Evolutionary conservation across 2,113 vertebrate genomes (phyloP).

Genomic region (Chrysemys picta): DNA sequence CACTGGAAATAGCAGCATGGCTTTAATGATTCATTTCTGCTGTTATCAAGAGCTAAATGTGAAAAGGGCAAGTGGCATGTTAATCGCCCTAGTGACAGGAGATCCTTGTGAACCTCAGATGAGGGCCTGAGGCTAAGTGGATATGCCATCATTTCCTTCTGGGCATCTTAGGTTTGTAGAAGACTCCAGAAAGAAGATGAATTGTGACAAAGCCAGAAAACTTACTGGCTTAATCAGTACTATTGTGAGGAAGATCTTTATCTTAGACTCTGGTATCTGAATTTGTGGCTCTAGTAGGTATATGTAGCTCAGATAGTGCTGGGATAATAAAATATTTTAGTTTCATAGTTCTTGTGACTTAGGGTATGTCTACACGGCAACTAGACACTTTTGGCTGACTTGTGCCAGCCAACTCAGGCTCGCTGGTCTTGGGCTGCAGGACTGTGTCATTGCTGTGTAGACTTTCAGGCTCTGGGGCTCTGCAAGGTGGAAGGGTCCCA

Average conservation of each 20-base stretch:
- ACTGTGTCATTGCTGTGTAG: not conserved
- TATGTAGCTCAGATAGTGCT: not conserved
- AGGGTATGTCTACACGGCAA: not conserved
- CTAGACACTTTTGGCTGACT: not conserved
- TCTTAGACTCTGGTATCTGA: not conserved
- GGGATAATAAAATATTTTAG: fast-evolving
- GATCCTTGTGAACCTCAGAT: not conserved
- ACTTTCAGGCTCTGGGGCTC: not conserved
- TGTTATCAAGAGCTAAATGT: not conserved
- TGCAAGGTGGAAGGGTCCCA: not conserved
- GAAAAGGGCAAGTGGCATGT: not conserved
- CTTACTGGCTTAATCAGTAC: not conserved
- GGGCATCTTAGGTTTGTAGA: not conserved
- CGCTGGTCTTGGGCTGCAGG: too few relatives aligned
- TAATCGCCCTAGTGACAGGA: not conserved
- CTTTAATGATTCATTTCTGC: not conserved
- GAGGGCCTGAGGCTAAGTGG: not conserved
- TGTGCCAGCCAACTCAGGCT: not conserved
- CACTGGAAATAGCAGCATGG: not conserved
- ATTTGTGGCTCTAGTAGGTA: not conserved
- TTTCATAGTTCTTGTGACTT: not conserved
- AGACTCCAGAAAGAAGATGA: not conserved
- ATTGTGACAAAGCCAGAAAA: not conserved
- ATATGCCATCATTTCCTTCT: not conserved
- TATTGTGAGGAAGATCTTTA: not conserved